Evolutionary conservation across 2,113 vertebrate genomes (phyloP), one percentile per base, ranked within the genome.

Genomic region (Nyctereutes procyonoides): DNA sequence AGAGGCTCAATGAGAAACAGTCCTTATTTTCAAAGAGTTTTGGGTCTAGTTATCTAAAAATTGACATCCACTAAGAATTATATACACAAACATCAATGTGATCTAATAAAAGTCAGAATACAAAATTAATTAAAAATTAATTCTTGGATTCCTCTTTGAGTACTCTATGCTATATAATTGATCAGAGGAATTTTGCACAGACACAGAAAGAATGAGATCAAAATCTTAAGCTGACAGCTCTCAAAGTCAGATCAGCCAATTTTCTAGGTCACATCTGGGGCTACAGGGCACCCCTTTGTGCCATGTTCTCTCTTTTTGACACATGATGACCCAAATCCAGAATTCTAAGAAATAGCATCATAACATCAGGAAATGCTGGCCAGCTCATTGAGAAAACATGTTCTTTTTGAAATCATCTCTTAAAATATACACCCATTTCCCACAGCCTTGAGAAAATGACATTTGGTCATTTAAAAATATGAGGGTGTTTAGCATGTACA

Each of bases 361-460:
- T 8, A 82, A 24, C 35, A 74, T 38, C 28, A 82, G 51, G 32
- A 96, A 97, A 93, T 77, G 32, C 63, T 83, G 67, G 73, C 93
- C 65, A 79, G 53, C 60, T 97, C 90, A 76, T 15, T 43, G n/a
- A 48, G 35, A 94, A 93, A 94, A 94, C 6, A 48, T 26, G 19
- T 69, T 69, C 69, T 88, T 81, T 62, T 30, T 92, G 73, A 90
- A 97, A 80, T 95, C 84, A 65, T 48, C 32, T 82, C 88, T 95
- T 67, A 62, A 96, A 92, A 90, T 82, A 85, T 82, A 92, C 8
- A 89, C 8, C 51, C 82, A 71, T 92, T 90, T 69, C 89, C 91
- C 55, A 95, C 13, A 95, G 87, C 89, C 93, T 96, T 20, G n/a
- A 90, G 92, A 93, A 97, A 94, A 73, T 91, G 48, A 80, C 83